Conservation (phyloP, 2,888 invertebrate species). For the Labia minor region DNA sequence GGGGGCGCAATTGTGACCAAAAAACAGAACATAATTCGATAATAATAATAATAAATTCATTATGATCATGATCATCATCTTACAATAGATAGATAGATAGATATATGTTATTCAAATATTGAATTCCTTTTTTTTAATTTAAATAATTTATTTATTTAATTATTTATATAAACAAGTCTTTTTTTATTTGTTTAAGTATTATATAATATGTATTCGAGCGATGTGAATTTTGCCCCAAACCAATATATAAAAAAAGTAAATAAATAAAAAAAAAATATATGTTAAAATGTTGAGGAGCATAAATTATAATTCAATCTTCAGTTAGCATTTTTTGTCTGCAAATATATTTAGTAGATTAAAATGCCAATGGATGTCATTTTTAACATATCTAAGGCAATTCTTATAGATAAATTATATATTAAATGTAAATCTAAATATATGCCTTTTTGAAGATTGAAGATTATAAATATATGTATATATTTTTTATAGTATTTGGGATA, state of each 20-base stretch:
- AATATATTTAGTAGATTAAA: neutral
- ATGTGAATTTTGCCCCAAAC: neutral
- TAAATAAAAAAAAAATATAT: neutral
- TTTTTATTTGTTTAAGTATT: conserved; percentile 3
- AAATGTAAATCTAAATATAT: neutral
- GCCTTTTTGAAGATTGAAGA: neutral
- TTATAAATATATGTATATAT: neutral
- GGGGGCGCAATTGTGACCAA: neutral
- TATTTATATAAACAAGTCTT: conserved; percentile 13
- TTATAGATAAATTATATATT: neutral
- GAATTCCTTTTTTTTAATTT: neutral
- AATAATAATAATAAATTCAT: neutral
- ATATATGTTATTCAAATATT: conserved; percentile 13
- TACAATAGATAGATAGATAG: neutral
- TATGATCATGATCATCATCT: neutral
- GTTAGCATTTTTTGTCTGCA: neutral
- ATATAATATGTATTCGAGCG: neutral
- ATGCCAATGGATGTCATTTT: neutral
- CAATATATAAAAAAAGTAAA: no score
- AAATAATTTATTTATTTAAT: neutral
- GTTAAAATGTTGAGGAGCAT: neutral
- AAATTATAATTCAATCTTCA: neutral
- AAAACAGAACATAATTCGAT: neutral
- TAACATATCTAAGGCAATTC: neutral
- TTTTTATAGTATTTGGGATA: neutral